Evolutionary conservation across 2,113 vertebrate species (phyloP).

Genomic region (Saccopteryx leptura): DNA sequence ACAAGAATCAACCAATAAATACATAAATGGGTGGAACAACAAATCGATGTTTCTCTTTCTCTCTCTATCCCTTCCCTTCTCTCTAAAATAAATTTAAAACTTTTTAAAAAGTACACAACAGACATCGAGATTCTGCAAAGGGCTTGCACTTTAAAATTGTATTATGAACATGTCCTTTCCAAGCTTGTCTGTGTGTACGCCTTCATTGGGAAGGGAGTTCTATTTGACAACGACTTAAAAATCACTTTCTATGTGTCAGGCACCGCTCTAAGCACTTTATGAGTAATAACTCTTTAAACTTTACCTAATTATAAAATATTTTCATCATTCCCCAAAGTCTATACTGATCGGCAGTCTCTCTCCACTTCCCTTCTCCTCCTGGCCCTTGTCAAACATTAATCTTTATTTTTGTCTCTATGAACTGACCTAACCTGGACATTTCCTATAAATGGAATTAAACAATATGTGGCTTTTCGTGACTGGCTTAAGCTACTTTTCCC

Average conservation of each 20-base stretch:
- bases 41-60: too few species aligned
- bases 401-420: background rate
- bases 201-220: conserved; percentile 32
- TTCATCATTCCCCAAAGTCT: conserved; percentile 41
- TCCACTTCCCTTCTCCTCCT: too few species aligned
- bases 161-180: background rate
- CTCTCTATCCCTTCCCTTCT: too few species aligned
- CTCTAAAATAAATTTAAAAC: too few species aligned
- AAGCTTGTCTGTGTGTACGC: background rate
- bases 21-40: too few species aligned
- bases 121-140: background rate
- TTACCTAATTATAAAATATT: conserved; percentile 62
- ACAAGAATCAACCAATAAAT: too few species aligned
- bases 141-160: background rate
- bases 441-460: background rate
- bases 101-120: background rate
- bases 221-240: conserved; percentile 12
- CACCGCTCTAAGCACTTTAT: conserved; percentile 28
- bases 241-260: conserved; percentile 38
- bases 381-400: background rate
- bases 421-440: background rate
- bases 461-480: background rate
- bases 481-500: background rate
- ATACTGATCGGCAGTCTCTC: background rate
- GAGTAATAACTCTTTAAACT: conserved; percentile 38